Conservation (phyloP, 2,797 vertebrate genomes). For the Phrynocephalus guinanensis region DNA sequence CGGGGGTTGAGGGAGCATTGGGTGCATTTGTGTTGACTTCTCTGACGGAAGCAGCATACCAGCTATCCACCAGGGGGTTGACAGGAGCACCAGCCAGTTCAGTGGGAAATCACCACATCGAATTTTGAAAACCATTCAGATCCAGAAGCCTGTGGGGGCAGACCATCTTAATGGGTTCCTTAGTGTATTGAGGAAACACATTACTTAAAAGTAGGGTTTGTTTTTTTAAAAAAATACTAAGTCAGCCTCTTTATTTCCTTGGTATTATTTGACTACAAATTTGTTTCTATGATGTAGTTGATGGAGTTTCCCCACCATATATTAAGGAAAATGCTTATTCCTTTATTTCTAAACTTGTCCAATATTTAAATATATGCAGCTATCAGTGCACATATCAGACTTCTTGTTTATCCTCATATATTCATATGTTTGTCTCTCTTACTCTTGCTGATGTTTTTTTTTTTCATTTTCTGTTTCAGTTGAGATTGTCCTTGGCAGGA, state of each 20-base stretch:
- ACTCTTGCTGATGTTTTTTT: background rate
- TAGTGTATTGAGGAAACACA: background rate
- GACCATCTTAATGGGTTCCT: background rate
- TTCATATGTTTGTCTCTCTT: background rate
- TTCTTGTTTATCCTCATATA: no score
- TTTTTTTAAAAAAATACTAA: background rate
- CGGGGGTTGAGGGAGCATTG: no score
- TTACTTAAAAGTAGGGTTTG: no score
- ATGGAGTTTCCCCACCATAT: conserved; percentile 23
- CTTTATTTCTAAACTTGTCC: background rate
- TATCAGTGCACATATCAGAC: no score
- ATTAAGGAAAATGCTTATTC: conserved; percentile 8
- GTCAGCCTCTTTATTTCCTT: conserved; percentile 19
- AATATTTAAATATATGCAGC: background rate
- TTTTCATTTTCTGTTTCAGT: background rate
- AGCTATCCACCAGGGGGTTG: no score
- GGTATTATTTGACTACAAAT: conserved; percentile 32
- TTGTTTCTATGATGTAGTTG: background rate
- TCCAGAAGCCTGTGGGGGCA: no score
- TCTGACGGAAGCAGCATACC: no score
- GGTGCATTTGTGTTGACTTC: no score
- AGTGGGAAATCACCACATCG: no score
- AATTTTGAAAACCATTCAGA: no score
- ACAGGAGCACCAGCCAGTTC: no score
- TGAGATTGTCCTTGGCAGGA: background rate